These are phyloP conservation scores for Pinctada fucata DNA, from an alignment of 2,888 invertebrate species.

Conservation along the genomic window DNA sequence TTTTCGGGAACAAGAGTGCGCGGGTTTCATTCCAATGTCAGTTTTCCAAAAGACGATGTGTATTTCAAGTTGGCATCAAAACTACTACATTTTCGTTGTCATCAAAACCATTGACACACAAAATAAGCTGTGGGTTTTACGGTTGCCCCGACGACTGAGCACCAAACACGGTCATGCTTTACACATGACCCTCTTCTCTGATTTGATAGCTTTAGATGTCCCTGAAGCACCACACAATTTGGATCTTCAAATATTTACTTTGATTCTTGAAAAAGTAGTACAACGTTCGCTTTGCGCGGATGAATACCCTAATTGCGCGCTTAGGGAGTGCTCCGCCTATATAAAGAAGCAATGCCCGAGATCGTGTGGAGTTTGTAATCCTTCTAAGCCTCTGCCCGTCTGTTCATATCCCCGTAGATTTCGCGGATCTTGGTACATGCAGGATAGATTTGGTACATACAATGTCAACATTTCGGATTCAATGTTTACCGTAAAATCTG, in stretches of 20 bases:
- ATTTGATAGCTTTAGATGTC: constrained; percentile 48
- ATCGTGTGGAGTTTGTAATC: constrained; percentile 62
- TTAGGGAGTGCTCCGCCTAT: constrained; percentile 54
- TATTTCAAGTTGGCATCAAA: constrained; percentile 59
- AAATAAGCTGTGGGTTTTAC: constrained; percentile 57
- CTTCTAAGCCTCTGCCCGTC: constrained; percentile 45
- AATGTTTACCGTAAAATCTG: constrained; percentile 46
- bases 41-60: constrained; percentile 56
- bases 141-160: constrained; percentile 48
- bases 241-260: constrained; percentile 44
- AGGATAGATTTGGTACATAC: constrained; percentile 40
- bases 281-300: constrained; percentile 64
- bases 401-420: constrained; percentile 60
- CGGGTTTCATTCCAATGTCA: constrained; percentile 54
- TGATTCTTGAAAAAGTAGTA: constrained; percentile 52
- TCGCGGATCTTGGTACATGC: constrained; percentile 56
- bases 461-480: constrained; percentile 51
- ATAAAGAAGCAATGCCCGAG: constrained; percentile 63
- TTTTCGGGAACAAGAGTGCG: constrained; percentile 59
- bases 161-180: constrained; percentile 32
- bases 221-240: constrained; percentile 11
- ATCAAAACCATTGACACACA: constrained; percentile 49
- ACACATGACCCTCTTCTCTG: constrained; percentile 55
- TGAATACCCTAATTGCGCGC: constrained; percentile 63
- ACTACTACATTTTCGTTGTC: constrained; percentile 55